phyloP scores from a whole-genome alignment of 2,888 invertebrate species.

The Lissonota sp. region DNA sequence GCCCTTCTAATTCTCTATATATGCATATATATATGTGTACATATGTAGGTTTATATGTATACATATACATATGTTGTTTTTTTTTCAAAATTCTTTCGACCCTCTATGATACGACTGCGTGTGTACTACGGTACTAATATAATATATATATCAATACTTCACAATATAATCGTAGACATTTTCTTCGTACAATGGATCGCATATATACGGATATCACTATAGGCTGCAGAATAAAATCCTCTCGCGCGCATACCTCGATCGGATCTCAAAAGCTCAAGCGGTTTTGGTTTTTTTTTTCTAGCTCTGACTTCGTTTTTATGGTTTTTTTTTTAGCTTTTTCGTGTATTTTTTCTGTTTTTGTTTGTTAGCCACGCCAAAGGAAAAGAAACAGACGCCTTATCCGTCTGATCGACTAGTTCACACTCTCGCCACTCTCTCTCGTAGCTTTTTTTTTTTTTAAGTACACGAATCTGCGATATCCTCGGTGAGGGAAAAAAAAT shows the following conservation, averaged over 20 bases:
- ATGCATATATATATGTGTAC: too few relatives aligned
- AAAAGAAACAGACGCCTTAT: too few relatives aligned
- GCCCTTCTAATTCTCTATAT: conserved; percentile 42
- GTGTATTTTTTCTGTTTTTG: conserved; percentile 31
- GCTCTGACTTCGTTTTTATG: background rate
- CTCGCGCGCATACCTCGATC: conserved; percentile 65
- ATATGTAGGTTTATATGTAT: too few relatives aligned
- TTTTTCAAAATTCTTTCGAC: conserved; percentile 23
- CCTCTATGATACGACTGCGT: conserved; percentile 59
- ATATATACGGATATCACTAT: conserved; percentile 63
- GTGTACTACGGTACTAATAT: conserved; percentile 60
- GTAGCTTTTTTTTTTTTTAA: too few relatives aligned
- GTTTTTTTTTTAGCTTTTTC: conserved; percentile 2
- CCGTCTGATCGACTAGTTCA: too few relatives aligned
- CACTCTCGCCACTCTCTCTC: too few relatives aligned
- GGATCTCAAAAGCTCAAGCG: conserved; percentile 65
- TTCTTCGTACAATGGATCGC: conserved; percentile 59
- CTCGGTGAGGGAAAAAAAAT: too few relatives aligned
- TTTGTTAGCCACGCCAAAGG: conserved; percentile 1
- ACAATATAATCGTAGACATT: conserved; percentile 66
- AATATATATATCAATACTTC: conserved; percentile 55
- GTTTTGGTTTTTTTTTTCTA: conserved; percentile 53
- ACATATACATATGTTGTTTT: background rate
- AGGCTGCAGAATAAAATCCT: conserved; percentile 65
- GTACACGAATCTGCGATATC: too few relatives aligned